These are phyloP conservation scores for Ranitomeya variabilis DNA, from an alignment of 2,113 vertebrate genomes.

Conservation along the genomic window DNA sequence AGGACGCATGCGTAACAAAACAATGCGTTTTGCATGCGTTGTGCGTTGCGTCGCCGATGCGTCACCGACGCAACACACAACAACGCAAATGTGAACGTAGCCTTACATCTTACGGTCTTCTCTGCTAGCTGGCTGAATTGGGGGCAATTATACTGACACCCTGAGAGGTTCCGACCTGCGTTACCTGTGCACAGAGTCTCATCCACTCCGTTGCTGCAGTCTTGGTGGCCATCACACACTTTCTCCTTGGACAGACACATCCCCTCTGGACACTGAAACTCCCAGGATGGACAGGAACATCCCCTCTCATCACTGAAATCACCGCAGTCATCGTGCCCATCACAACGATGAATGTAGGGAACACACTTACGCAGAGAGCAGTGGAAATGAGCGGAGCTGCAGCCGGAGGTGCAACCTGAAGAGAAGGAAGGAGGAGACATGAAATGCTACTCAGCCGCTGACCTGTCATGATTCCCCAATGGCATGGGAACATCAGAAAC, in stretches of 20 bases:
- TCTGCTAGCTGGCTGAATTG: too few relatives aligned
- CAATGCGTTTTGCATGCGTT: too few relatives aligned
- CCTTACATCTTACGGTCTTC: too few relatives aligned
- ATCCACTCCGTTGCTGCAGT: slow-evolving; percentile 78
- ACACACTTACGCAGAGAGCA: slow-evolving; percentile 79
- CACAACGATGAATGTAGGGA: slow-evolving; percentile 77
- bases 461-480: too few relatives aligned
- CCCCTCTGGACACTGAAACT: slow-evolving; percentile 78
- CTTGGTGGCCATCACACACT: slow-evolving; percentile 77
- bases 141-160: background rate
- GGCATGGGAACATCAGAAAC: too few relatives aligned
- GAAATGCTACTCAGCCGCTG: background rate
- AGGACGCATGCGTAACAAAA: too few relatives aligned
- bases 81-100: too few relatives aligned
- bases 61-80: too few relatives aligned
- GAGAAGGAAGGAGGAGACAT: background rate
- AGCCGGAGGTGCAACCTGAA: slow-evolving; percentile 71
- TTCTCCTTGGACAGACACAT: slow-evolving; percentile 71
- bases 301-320: slow-evolving; percentile 83
- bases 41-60: too few relatives aligned
- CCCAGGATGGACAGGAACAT: slow-evolving; percentile 73
- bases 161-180: background rate
- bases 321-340: slow-evolving; percentile 84
- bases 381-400: slow-evolving; percentile 75
- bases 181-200: slow-evolving; percentile 83